A percentile compares a stretch with the other conserved stretches of the same genome.
Conservation (phyloP, 1,140 invertebrate genomes). For the Drosophila murphyi region DNA sequence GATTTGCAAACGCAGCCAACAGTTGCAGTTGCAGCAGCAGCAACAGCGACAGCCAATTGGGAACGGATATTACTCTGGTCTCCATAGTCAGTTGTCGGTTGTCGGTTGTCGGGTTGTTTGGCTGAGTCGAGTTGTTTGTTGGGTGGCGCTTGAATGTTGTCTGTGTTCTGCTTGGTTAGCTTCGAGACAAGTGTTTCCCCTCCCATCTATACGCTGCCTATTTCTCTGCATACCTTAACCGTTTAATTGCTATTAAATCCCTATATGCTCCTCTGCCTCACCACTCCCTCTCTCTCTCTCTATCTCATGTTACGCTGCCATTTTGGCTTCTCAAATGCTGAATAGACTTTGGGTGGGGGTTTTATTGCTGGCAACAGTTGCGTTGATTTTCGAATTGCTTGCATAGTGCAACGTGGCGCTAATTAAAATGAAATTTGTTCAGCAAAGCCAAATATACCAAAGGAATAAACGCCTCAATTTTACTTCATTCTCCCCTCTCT, state of each 20-base stretch:
- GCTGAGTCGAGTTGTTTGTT: not conserved
- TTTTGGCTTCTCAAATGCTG: constrained; percentile 70
- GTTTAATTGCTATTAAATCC: constrained; percentile 77
- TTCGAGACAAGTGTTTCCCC: constrained; percentile 45
- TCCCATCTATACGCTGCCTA: not conserved
- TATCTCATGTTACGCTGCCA: constrained; percentile 41
- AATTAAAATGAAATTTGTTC: constrained; percentile 71
- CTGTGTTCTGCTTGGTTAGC: constrained; percentile 60
- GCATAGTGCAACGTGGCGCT: constrained; percentile 48
- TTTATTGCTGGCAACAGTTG: constrained; percentile 61
- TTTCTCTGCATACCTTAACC: constrained; percentile 43
- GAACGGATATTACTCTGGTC: constrained; percentile 23
- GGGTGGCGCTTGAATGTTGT: constrained; percentile 1
- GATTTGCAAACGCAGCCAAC: constrained; percentile 31
- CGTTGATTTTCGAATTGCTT: constrained; percentile 27
- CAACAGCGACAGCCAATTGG: not conserved
- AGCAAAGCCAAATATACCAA: constrained; percentile 30
- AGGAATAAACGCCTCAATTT: not conserved
- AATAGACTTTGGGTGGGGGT: constrained; percentile 71
- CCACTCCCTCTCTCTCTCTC: not conserved
- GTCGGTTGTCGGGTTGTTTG: constrained; percentile 6
- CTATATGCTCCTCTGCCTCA: not conserved
- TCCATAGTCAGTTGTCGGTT: constrained; percentile 20
- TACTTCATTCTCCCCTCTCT: too few species aligned
- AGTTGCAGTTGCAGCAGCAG: constrained; percentile 19